Evolutionary conservation across 1,140 invertebrate species (phyloP), one percentile per base, ranked within the genome.

Genomic region (Euura saliciscinereae): DNA sequence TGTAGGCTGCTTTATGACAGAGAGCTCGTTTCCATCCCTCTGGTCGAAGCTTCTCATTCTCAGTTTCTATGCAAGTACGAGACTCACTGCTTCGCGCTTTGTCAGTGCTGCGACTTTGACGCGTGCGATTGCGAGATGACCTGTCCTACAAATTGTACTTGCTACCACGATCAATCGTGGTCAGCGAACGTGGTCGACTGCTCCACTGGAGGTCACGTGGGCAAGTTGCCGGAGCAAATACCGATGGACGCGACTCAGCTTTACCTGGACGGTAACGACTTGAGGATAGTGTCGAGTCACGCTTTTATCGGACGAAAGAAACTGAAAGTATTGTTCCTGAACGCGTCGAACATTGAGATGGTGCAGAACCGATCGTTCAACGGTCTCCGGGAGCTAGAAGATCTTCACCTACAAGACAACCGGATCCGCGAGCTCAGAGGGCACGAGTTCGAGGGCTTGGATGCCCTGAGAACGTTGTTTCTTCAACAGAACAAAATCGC

Each of bases 61-160:
- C 94, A 97, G 81, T 97, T 97, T 85, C 90, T 98, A 45, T 98
- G 96, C 87, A 94, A 95, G 82, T 98, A 98, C 81, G 93, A 96
- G 51, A 92, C 93, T 66, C 96, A 97, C 78, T 98, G 96, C 85
- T 96, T 96, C 81, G 93, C 95, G 0, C 84, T 96, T 65, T 98
- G 96, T 83, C 94, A 97, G 77, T 98, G 96, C 85, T 98, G 96
- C 84, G 96, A 98, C 82, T 98, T 96, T 80, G 95, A 97, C 84
- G 96, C 96, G 43, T 98, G 96, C 84, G 94, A 98, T 83, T 98
- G 96, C 88, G 95, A 97, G 89, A 97, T 98, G 96, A 97, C 94
- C 42, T 98, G 96, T 80, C 96, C 96, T 42, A 91, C 91, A 67
- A 95, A 96, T 80, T 98, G 96, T 84, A 94, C 94, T 45, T 98